phyloP scores from a whole-genome alignment of 2,888 invertebrate genomes.

The Clistopyga incitator region DNA sequence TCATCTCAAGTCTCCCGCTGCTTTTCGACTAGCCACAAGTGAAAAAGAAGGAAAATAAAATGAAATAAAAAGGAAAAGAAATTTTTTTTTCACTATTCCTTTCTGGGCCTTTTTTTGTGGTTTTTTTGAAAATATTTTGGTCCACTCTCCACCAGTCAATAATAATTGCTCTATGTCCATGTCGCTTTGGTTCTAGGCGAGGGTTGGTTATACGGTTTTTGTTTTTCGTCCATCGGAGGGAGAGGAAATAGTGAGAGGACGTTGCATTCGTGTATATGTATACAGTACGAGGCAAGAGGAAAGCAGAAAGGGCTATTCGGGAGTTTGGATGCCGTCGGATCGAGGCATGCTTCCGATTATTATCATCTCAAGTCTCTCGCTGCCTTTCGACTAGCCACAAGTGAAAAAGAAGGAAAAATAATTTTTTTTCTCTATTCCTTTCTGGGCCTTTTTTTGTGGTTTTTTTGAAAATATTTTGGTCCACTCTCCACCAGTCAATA shows the following conservation, averaged over 20 bases:
- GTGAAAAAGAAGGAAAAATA: constrained; percentile 28
- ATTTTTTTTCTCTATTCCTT: constrained; percentile 16
- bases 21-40: constrained; percentile 1
- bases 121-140: constrained; percentile 37
- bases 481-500: constrained; percentile 36
- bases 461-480: constrained; percentile 34
- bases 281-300: constrained; percentile 46
- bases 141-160: constrained; percentile 32
- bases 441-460: constrained; percentile 15
- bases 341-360: constrained; percentile 76
- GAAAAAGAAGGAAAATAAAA: constrained; percentile 23
- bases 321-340: constrained; percentile 74
- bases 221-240: neutral
- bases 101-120: constrained; percentile 11
- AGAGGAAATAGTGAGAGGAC: neutral
- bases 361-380: constrained; percentile 75
- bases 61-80: constrained; percentile 30
- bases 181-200: constrained; percentile 24
- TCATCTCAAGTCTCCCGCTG: constrained; percentile 74
- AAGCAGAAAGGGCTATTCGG: constrained; percentile 55
- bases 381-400: constrained; percentile 7
- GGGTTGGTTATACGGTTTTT: constrained; percentile 26
- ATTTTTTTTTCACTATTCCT: constrained; percentile 18
- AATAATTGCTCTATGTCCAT: no score
- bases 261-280: neutral